A percentile compares a stretch with the other conserved stretches of the same genome.
Evolutionary conservation across 2,797 vertebrate species (phyloP).

Genomic region (Dermochelys coriacea): DNA sequence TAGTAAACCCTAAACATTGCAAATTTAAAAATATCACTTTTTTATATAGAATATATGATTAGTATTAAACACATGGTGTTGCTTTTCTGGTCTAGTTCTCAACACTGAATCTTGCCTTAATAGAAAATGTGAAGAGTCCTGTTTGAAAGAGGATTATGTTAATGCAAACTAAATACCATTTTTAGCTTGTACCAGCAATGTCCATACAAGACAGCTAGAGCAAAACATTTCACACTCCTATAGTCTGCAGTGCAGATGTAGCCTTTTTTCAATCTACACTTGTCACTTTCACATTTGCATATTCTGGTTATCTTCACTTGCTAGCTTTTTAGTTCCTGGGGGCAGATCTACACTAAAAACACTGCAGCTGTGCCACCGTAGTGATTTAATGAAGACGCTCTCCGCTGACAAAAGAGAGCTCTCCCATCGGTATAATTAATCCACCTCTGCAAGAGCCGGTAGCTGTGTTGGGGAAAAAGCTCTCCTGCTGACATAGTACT

Average conservation of each 20-base stretch:
- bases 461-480: background rate
- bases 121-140: background rate
- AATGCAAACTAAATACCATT: background rate
- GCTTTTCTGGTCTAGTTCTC: background rate
- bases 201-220: background rate
- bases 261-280: background rate
- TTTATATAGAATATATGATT: background rate
- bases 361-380: background rate
- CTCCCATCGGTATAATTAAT: background rate
- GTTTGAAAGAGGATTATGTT: background rate
- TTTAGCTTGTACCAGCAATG: background rate
- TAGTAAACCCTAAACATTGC: background rate
- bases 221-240: background rate
- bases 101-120: background rate
- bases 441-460: background rate
- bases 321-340: background rate
- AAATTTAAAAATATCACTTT: background rate
- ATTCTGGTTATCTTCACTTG: background rate
- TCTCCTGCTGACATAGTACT: background rate
- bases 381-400: background rate
- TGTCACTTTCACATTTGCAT: background rate
- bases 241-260: background rate
- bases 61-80: background rate
- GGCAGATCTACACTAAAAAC: background rate
- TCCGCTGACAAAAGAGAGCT: background rate